Conservation (phyloP, 1,140 invertebrate species). For the Tetramorium alpestre region DNA sequence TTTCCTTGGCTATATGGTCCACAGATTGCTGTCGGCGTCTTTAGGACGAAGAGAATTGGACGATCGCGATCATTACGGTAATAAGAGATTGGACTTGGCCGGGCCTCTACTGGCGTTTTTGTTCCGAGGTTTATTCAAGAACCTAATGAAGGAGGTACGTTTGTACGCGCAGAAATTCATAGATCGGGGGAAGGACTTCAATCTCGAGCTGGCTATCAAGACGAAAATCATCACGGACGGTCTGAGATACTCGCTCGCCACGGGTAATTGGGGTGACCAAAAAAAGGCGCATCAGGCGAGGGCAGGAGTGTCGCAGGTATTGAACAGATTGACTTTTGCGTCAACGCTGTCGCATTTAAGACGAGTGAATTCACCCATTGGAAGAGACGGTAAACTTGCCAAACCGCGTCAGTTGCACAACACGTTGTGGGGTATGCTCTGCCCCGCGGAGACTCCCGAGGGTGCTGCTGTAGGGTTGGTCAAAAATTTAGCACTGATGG, state of each 20-base stretch:
- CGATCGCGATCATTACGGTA: constrained; percentile 99
- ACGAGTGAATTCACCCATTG: constrained; percentile 99
- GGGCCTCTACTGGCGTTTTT: constrained; percentile 98
- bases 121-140: constrained; percentile 97
- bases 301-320: constrained; percentile 97
- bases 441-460: constrained; percentile 99
- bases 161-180: constrained; percentile 99
- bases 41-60: constrained; percentile 98
- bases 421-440: constrained; percentile 99
- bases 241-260: constrained; percentile 98
- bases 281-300: constrained; percentile 99
- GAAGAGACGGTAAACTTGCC: constrained; percentile 98
- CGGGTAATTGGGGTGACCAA: constrained; percentile 99
- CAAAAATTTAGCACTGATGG: constrained; percentile 99
- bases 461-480: constrained; percentile 96
- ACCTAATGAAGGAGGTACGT: constrained; percentile 97
- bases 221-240: constrained; percentile 99
- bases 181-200: constrained; percentile 99
- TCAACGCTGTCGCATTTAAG: constrained; percentile 99
- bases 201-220: constrained; percentile 98
- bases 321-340: constrained; percentile 98
- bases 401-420: constrained; percentile 99
- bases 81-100: constrained; percentile 98
- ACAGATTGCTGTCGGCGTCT: constrained; percentile 96
- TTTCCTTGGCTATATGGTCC: constrained; percentile 99